Conservation (phyloP, 2,113 vertebrate genomes). For the Meleagris gallopavo region DNA sequence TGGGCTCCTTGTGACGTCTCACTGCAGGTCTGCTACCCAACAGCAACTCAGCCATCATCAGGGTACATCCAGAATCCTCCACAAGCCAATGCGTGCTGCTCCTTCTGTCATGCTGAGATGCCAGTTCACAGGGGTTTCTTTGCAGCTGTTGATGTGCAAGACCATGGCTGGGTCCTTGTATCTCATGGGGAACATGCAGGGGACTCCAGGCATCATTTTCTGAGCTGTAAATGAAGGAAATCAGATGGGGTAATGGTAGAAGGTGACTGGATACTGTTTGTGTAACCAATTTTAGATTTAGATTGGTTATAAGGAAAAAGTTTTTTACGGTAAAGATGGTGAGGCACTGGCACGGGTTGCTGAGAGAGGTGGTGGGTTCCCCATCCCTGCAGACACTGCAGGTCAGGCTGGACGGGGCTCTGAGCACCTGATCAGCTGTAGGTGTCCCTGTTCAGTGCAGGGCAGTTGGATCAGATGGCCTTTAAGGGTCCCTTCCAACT, state of each 20-base stretch:
- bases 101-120: background rate
- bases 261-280: background rate
- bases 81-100: background rate
- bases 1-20: background rate
- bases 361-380: too few species aligned
- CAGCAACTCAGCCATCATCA: background rate
- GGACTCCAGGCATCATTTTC: background rate
- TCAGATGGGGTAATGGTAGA: background rate
- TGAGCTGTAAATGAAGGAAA: background rate
- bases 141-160: background rate
- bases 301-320: too few species aligned
- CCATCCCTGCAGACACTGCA: too few species aligned
- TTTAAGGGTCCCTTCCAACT: too few species aligned
- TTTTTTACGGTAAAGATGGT: too few species aligned
- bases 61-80: background rate
- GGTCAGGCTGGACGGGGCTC: too few species aligned
- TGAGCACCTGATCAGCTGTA: too few species aligned
- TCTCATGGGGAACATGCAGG: background rate
- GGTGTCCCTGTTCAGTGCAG: too few species aligned
- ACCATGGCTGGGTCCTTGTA: background rate
- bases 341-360: too few species aligned
- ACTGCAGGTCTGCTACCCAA: fast-evolving
- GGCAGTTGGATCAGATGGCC: too few species aligned
- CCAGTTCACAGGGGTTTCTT: background rate
- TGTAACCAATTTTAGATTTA: too few species aligned